Conservation (phyloP, 2,797 vertebrate genomes). For the Petrocephalus schoutedeni region DNA sequence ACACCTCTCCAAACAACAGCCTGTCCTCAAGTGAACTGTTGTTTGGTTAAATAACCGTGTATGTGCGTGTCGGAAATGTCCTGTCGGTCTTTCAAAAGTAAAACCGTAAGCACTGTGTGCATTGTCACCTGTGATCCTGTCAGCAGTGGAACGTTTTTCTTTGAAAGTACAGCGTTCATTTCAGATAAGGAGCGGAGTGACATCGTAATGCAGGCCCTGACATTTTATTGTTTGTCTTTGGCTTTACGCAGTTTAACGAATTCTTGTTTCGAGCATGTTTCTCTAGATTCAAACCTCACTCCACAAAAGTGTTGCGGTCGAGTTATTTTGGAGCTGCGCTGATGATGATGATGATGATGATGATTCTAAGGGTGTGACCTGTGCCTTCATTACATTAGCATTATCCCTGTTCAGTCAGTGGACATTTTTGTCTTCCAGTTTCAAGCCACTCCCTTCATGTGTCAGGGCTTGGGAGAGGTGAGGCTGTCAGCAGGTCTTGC, state of each 20-base stretch:
- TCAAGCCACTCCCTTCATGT: not conserved
- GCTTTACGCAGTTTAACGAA: not conserved
- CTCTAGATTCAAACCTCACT: not conserved
- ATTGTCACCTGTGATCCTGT: not conserved
- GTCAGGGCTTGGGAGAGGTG: constrained; percentile 4
- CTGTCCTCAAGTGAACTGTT: not conserved
- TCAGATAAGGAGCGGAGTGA: not conserved
- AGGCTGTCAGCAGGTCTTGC: not conserved
- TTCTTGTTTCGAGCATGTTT: not conserved
- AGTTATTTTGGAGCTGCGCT: not conserved
- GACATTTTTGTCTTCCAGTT: not conserved
- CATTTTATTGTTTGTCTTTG: not conserved
- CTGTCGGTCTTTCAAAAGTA: not conserved
- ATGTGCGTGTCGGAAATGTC: not conserved
- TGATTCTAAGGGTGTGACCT: not conserved
- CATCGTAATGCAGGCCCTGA: not conserved
- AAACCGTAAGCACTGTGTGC: not conserved
- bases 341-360: not conserved
- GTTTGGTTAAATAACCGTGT: not conserved
- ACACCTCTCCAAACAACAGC: not conserved
- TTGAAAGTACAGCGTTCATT: not conserved
- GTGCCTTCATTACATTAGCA: not conserved
- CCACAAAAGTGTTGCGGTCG: not conserved
- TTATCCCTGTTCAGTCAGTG: not conserved
- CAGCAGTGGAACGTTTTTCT: not conserved